Conservation (phyloP, 2,113 vertebrate genomes). For the human (Homo sapiens) region DNA sequence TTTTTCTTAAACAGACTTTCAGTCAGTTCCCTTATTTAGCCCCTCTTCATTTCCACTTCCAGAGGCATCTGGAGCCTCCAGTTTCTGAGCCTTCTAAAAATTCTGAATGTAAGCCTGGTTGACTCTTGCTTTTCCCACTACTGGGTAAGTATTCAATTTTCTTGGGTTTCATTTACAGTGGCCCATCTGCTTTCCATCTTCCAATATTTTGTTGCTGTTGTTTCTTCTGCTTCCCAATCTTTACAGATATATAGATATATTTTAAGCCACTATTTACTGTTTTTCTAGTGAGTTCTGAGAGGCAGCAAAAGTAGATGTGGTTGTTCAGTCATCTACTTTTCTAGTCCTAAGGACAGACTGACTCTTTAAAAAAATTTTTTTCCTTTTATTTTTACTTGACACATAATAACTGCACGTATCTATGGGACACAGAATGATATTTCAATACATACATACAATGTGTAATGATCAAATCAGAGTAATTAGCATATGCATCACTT, state of each 20-base stretch:
- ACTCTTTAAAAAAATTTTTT: background rate
- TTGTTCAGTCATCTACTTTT: background rate
- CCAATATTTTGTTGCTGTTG: too few relatives aligned
- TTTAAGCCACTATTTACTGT: background rate
- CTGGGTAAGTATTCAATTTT: rapidly evolving
- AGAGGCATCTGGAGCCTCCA: background rate
- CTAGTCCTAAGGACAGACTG: too few relatives aligned
- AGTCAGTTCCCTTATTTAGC: background rate
- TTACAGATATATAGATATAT: too few relatives aligned
- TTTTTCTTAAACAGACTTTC: background rate
- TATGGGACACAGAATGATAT: background rate
- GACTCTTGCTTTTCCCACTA: background rate
- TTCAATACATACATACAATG: background rate
- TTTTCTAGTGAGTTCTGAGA: background rate
- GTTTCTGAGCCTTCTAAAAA: background rate
- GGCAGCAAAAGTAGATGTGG: background rate
- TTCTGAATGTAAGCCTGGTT: rapidly evolving
- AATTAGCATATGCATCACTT: background rate
- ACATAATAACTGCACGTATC: background rate
- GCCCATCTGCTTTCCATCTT: background rate
- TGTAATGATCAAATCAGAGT: background rate
- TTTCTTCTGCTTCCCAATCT: background rate
- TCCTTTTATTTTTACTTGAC: background rate
- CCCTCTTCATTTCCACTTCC: background rate
- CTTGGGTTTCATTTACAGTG: background rate